Base-by-base conservation (phyloP, 2,888 invertebrate species). In the Agrilus mali region DNA sequence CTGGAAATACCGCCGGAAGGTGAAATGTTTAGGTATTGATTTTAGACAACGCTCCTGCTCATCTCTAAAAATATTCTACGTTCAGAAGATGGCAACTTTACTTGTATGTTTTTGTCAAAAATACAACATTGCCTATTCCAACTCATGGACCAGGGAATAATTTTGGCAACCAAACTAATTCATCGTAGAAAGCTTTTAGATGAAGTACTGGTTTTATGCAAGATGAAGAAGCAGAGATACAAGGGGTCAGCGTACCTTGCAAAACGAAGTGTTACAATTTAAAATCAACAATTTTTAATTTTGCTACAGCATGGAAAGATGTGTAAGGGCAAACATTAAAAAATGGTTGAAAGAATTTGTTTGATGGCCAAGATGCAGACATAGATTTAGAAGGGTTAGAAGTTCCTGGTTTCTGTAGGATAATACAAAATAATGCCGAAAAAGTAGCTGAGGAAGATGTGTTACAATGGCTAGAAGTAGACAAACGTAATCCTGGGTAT, bases 351-450 rank as follows among this genome's bases (percentile, higher is more conserved):
- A 41, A 41, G 17, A 41, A 41, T 41, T 41, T 41, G 36, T 36
- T 41, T 41, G 15, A 41, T 17, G 17, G 17, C 17, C 17, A 17
- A 17, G 17, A 17, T 17, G 17, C 17, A 17, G 17, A 41, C 7
- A 41, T 35, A 20, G 33, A 33, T 39, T 42, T 42, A 42, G 42
- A 40, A 40, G 42, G 42, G 32, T n/a, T 42, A 39, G 42, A 42
- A 42, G 42, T 42, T 41, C 33, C 41, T 41, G 41, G 15, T 41
- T 16, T 41, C 16, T 27, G 14, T 41, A 41, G 36, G 16, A 37
- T 3, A 27, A 41, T 37, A 40, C 33, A 42, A 4, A 42, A 42
- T 42, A 42, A 42, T 42, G 42, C 15, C 32, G 22, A 40, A 42
- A 6, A 42, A 40, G 42, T 42, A 42, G 27, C 39, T 31, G 38